These are phyloP conservation scores for Brachyhypopomus gauderio DNA, from an alignment of 2,113 vertebrate genomes.

Conservation along the genomic window DNA sequence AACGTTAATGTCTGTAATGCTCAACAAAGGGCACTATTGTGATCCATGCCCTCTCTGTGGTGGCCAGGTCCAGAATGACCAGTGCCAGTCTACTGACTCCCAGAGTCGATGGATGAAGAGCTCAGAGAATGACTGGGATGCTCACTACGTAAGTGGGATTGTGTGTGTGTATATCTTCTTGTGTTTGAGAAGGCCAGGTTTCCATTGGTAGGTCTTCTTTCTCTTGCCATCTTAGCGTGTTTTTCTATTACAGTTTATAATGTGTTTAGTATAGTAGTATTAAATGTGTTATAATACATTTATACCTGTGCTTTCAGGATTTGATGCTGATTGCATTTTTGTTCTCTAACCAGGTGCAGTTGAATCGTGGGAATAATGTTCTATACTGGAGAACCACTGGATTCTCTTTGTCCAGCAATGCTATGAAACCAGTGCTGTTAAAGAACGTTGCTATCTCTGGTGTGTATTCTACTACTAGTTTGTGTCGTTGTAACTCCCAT, in stretches of 20 bases:
- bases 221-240: no score
- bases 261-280: no score
- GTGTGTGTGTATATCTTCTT: neutral
- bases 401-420: constrained; percentile 74
- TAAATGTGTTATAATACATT: no score
- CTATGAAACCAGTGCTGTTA: constrained; percentile 85
- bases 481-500: constrained; percentile 23
- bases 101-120: constrained; percentile 85
- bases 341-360: constrained; percentile 72
- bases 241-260: no score
- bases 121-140: constrained; percentile 84
- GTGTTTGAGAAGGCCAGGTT: neutral
- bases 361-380: constrained; percentile 89
- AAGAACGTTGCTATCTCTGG: constrained; percentile 90
- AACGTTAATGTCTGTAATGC: constrained; percentile 11
- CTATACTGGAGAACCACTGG: constrained; percentile 89
- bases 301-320: neutral
- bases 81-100: constrained; percentile 88
- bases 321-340: neutral
- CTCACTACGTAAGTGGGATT: constrained; percentile 76
- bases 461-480: constrained; percentile 54
- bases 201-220: no score
- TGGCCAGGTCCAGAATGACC: constrained; percentile 91
- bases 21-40: neutral
- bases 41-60: neutral